These are phyloP conservation scores for Drosophila mimetica DNA, from an alignment of 2,888 invertebrate genomes.

Conservation along the genomic window DNA sequence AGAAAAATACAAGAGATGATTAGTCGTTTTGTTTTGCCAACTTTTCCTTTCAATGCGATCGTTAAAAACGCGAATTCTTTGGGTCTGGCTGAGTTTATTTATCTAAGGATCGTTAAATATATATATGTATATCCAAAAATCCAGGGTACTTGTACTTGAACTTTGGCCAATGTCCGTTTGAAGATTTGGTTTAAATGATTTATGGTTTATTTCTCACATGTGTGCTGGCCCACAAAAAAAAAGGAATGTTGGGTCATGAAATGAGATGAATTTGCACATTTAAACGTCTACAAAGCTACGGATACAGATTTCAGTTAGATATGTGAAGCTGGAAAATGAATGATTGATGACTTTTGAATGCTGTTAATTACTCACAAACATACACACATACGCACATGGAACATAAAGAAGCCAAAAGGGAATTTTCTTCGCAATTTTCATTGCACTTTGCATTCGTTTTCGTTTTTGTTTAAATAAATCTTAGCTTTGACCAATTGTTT, in stretches of 20 bases:
- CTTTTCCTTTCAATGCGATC: conserved; percentile 21
- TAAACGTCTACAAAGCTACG: conserved; percentile 6
- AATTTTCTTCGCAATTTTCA: conserved; percentile 20
- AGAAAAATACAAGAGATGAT: not conserved
- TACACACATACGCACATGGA: conserved; percentile 10
- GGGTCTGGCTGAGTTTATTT: not conserved
- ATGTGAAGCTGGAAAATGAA: conserved; percentile 14
- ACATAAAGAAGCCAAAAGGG: conserved; percentile 16
- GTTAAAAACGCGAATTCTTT: conserved; percentile 9
- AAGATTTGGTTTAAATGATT: conserved; percentile 31
- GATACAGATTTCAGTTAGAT: conserved; percentile 10
- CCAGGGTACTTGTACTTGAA: conserved; percentile 34
- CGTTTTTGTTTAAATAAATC: conserved; percentile 23
- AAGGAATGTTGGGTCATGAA: conserved; percentile 4
- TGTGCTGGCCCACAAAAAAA: conserved; percentile 3
- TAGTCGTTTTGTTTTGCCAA: conserved; percentile 14
- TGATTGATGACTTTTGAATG: conserved; percentile 31
- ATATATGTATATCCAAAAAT: no score
- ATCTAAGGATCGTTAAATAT: conserved; percentile 6
- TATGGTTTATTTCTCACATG: conserved; percentile 20
- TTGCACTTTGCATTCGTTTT: conserved; percentile 13
- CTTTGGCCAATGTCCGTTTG: conserved; percentile 20
- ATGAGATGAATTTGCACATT: conserved; percentile 17
- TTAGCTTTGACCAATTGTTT: conserved; percentile 21
- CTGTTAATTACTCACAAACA: conserved; percentile 34